Evolutionary conservation across 2,113 vertebrate species (phyloP).

Genomic region (Pseudorasbora parva): DNA sequence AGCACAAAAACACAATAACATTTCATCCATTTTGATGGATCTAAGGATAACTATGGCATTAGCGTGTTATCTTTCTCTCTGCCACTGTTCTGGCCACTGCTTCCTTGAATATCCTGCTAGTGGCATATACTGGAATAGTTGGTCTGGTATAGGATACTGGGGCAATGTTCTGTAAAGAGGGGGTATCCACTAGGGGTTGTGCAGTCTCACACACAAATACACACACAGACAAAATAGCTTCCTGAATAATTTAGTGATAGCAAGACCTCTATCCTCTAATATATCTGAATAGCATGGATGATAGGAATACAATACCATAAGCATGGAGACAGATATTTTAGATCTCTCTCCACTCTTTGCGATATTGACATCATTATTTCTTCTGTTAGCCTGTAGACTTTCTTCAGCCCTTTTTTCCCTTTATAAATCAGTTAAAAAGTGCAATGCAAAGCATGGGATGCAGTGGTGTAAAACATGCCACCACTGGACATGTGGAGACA

Average conservation of each 20-base stretch:
- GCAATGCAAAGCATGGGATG: no score
- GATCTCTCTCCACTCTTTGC: neutral
- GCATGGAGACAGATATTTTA: no score
- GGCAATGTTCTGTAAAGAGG: neutral
- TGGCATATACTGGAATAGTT: neutral
- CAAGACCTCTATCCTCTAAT: slow-evolving; percentile 35
- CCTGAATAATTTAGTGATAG: slow-evolving; percentile 45
- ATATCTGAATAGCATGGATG: slow-evolving; percentile 37
- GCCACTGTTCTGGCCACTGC: neutral
- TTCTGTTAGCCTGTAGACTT: neutral
- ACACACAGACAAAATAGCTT: slow-evolving; percentile 35
- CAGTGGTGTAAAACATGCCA: no score
- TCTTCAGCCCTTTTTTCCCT: neutral
- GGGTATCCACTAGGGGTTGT: neutral
- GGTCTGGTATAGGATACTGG: slow-evolving; percentile 10
- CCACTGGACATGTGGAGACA: no score
- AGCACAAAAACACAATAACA: neutral
- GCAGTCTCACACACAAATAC: slow-evolving; percentile 2
- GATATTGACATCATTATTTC: slow-evolving; percentile 49
- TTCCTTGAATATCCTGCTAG: neutral
- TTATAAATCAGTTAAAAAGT: no score
- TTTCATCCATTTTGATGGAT: neutral
- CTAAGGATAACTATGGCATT: slow-evolving; percentile 5
- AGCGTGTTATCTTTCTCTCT: slow-evolving; percentile 9
- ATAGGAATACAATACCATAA: slow-evolving; percentile 31